Base-by-base conservation (phyloP, 2,797 vertebrate genomes). In the Acanthurus tractus region DNA sequence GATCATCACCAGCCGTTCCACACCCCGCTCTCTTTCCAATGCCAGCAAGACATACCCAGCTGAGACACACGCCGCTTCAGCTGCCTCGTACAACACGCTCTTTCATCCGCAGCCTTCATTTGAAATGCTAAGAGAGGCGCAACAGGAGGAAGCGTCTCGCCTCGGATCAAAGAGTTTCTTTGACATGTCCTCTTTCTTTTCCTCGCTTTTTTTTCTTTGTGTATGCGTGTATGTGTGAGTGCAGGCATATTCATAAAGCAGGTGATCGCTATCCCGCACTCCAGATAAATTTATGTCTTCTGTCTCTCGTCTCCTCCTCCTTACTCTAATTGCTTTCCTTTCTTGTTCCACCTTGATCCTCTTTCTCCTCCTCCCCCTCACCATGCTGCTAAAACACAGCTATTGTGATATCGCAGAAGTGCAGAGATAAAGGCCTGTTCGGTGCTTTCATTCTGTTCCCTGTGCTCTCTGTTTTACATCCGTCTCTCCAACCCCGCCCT, bases 51-150 rank as follows among this genome's bases (percentile, higher is more conserved):
- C 84, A 74, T 75, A 78, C 84, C 89, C 92, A 80, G 90, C 90
- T 89, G 90, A 92, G 91, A 79, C 89, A 82, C 90, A 89, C 73
- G 59, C 70, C 67, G 83, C 79, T 86, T 89, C 88, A 90, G 89
- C 88, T 87, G 88, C 88, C 87, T 87, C 38, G 77, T 81, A 95
- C 94, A 95, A 94, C 90, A 65, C 76, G 34, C 63, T 83, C 93
- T 93, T 94, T 95, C 92, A 94, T 94, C 86, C 68, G 74, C 74
- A 55, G 83, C 82, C 84, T 86, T 93, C 92, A 93, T 95, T 94
- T 94, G 92, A 94, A 95, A 95, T 95, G 92, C 94, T 92, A 94
- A 94, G 87, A 93, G 88, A 86, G 84, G 83, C 59, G 87, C 91
- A 92, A 92, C 92, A 91, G 90, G 89, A 90, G 89, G 86, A 91